phyloP scores from a whole-genome alignment of 2,888 invertebrate species.

The Drepanosiphum platanoidis region DNA sequence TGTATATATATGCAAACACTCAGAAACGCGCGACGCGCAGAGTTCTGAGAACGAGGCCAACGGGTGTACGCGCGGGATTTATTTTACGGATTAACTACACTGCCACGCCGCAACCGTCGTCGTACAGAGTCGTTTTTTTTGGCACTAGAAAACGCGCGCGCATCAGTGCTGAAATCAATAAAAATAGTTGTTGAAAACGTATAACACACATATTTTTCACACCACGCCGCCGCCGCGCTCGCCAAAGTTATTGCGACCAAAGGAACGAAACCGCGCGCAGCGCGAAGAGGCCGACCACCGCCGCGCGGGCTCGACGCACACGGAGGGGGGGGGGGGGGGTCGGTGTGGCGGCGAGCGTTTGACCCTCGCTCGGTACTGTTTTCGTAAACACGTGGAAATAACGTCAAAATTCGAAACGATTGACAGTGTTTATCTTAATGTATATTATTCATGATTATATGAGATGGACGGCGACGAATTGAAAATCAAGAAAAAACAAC shows the following conservation, averaged over 20 bases:
- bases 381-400: too few relatives aligned
- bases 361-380: too few relatives aligned
- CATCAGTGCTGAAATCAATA: neutral
- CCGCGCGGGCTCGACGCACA: too few relatives aligned
- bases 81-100: neutral
- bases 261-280: neutral
- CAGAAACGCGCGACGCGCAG: neutral
- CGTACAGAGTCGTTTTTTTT: neutral
- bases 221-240: neutral
- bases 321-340: too few relatives aligned
- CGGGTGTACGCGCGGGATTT: neutral
- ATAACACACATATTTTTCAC: neutral
- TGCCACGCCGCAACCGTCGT: neutral
- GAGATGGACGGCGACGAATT: too few relatives aligned
- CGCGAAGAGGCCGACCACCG: neutral
- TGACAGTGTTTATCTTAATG: too few relatives aligned
- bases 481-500: too few relatives aligned
- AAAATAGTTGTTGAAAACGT: neutral
- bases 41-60: neutral
- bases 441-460: too few relatives aligned
- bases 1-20: neutral
- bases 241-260: constrained; percentile 1
- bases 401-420: too few relatives aligned
- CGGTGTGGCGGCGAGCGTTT: too few relatives aligned
- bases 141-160: neutral